Evolutionary conservation across 2,797 vertebrate species (phyloP).

Genomic region (Sebastes hubbsi): DNA sequence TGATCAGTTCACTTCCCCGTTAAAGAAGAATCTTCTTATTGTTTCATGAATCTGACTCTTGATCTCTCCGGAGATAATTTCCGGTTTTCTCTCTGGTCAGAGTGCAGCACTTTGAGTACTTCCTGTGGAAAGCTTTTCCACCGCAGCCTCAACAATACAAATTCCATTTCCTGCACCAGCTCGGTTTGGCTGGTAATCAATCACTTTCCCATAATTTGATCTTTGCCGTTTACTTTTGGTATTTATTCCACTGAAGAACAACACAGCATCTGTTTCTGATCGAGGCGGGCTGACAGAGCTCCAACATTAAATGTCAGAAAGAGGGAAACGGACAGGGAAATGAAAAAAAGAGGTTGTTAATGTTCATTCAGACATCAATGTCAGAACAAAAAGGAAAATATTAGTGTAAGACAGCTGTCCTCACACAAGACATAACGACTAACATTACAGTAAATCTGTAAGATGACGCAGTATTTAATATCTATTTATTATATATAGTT

Average conservation of each 20-base stretch:
- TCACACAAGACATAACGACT: background rate
- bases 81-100: slow-evolving; percentile 1
- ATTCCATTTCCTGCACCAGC: slow-evolving; percentile 41
- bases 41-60: background rate
- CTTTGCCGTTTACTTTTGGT: slow-evolving; percentile 15
- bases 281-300: background rate
- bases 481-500: background rate
- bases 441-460: background rate
- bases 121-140: slow-evolving; percentile 25
- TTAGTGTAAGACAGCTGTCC: slow-evolving; percentile 13
- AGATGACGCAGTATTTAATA: background rate
- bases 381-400: background rate
- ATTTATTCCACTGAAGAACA: slow-evolving; percentile 25
- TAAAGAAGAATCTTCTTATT: background rate
- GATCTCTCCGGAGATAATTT: slow-evolving; percentile 28
- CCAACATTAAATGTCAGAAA: slow-evolving; percentile 3
- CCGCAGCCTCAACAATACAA: slow-evolving; percentile 35
- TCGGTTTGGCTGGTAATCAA: slow-evolving; percentile 47
- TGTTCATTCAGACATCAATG: background rate
- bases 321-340: background rate
- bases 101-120: background rate
- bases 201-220: slow-evolving; percentile 42
- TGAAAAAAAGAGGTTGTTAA: background rate
- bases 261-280: slow-evolving; percentile 50
- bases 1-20: background rate